Base-by-base conservation (phyloP, 2,797 vertebrate species). In the Pangasius djambal region DNA sequence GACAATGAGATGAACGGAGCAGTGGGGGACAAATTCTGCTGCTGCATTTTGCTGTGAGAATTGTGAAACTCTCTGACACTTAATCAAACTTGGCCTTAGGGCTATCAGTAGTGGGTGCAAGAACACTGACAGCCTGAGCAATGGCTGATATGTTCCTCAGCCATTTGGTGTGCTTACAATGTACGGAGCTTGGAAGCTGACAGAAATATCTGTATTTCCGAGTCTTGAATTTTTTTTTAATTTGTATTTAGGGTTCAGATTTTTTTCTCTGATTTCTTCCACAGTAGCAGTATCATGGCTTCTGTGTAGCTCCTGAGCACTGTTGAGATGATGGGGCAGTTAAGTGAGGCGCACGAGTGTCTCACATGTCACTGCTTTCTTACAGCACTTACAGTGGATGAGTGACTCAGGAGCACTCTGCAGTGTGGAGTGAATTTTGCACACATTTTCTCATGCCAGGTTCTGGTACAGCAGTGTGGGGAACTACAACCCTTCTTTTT, bases 281-380 rank as follows among this genome's bases (percentile, higher is more conserved):
- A 25, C 48, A 69, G 83, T 3, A 85, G 48, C 48, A 85, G 65
- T 85, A 55, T 85, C 48, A 34, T 85, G 83, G 28, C 65, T 70
- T 10, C 28, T 55, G 44, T 37, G 65, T 37, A 85, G 48, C 65
- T 85, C 48, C 20, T 37, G 28, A n/a, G 65, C 83, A 34, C 65
- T 85, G 65, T 48, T 70, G 83, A 85, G 83, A 85, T 85, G 83
- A 85, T 85, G 48, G 83, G 65, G 65, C 83, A 70, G 83, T 85
- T 85, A 85, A 70, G 65, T 85, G 83, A 85, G 25, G 83, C 70
- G n/a, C 83, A 70, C 7, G 7, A 85, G 65, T 70, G 25, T 52
- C 83, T 69, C 83, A 55, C 40, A 48, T 85, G 83, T 85, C 83
- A 85, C 65, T 85, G 83, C 18, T 70, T 85, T 85, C 83, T 84